phyloP scores from a whole-genome alignment of 2,888 invertebrate species.

The Liodrosophila aerea region DNA sequence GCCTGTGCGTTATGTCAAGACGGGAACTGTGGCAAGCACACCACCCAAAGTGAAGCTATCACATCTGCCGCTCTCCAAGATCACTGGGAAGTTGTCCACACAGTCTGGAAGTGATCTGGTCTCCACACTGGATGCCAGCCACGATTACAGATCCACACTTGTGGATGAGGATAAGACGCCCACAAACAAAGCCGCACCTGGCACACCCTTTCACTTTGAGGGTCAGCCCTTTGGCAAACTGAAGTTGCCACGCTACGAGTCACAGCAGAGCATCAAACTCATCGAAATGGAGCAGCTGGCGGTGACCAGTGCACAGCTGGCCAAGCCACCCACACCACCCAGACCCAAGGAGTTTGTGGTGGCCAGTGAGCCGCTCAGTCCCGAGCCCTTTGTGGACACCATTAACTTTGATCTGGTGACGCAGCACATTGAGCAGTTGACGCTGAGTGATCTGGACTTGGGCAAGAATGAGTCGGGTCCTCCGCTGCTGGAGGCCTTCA shows the following conservation, averaged over 20 bases:
- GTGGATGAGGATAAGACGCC: conserved; percentile 78
- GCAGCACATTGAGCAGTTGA: conserved; percentile 64
- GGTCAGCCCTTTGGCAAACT: conserved; percentile 51
- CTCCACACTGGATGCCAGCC: conserved; percentile 76
- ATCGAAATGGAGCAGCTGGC: conserved; percentile 70
- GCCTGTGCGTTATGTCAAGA: conserved; percentile 62
- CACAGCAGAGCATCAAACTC: conserved; percentile 64
- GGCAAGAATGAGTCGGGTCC: conserved; percentile 9
- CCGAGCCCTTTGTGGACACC: conserved; percentile 63
- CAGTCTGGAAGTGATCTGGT: conserved; percentile 81
- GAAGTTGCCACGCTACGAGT: conserved; percentile 53
- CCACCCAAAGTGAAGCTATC: conserved; percentile 72
- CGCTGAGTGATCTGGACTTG: conserved; percentile 51
- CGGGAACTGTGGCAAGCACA: not conserved
- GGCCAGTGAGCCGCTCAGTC: conserved; percentile 67
- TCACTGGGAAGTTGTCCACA: conserved; percentile 79
- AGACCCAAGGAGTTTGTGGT: conserved; percentile 69
- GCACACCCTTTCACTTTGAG: conserved; percentile 74
- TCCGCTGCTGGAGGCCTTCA: conserved; percentile 68
- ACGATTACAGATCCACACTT: conserved; percentile 58
- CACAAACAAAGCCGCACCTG: conserved; percentile 67
- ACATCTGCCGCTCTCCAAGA: conserved; percentile 80
- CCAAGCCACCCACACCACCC: conserved; percentile 18
- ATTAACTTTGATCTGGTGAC: conserved; percentile 69
- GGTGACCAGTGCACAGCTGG: conserved; percentile 51